These are phyloP conservation scores for Dromococcyx pavoninus DNA, from an alignment of 2,797 vertebrate genomes.

Conservation along the genomic window DNA sequence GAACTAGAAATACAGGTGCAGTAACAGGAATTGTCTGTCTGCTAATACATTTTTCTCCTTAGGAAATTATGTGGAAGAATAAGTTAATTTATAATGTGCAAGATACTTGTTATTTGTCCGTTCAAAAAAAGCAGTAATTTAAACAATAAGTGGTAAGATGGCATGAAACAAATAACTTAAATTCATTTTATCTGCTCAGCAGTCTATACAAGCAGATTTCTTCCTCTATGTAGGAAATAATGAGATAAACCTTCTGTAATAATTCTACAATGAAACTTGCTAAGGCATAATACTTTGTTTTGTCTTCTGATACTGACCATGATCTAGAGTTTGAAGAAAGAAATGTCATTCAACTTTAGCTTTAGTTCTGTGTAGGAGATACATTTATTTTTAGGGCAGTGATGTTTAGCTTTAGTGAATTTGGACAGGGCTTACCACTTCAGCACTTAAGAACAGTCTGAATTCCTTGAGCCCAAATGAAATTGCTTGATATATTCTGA, in stretches of 20 bases:
- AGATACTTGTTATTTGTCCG: neutral
- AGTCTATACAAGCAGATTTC: neutral
- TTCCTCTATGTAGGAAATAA: neutral
- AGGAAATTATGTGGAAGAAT: neutral
- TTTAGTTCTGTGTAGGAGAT: neutral
- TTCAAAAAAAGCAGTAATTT: neutral
- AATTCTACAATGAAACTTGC: neutral
- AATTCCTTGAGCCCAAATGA: neutral
- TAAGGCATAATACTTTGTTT: neutral
- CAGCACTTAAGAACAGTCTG: neutral
- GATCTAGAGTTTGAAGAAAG: neutral
- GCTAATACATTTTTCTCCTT: neutral
- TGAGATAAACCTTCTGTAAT: neutral
- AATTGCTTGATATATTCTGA: neutral
- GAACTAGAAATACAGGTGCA: conserved; percentile 87
- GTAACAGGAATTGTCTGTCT: neutral
- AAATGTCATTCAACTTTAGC: neutral
- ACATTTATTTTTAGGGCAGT: neutral
- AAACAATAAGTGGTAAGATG: neutral
- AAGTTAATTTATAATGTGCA: neutral
- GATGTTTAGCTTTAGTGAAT: neutral
- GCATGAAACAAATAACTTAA: neutral
- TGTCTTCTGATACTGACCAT: neutral
- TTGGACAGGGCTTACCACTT: neutral
- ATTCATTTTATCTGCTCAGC: neutral